Conservation (phyloP, 2,888 invertebrate genomes). For the Apodemia hepburni region DNA sequence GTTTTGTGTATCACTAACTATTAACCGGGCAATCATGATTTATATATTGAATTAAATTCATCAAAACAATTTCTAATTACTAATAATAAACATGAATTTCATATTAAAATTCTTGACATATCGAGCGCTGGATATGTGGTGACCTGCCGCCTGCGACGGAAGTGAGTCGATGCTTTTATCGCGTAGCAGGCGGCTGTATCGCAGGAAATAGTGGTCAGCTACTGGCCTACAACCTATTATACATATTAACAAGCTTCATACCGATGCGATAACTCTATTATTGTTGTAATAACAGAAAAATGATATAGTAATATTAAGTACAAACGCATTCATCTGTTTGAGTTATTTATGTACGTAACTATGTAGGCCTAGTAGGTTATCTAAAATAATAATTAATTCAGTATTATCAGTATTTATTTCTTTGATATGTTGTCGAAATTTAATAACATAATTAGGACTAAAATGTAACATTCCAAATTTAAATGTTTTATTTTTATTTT, state of each 20-base stretch:
- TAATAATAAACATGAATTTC: neutral
- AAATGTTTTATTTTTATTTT: too few relatives aligned
- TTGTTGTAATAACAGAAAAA: constrained; percentile 35
- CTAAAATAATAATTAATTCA: neutral
- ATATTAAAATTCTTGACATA: constrained; percentile 1
- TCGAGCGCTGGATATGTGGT: constrained; percentile 31
- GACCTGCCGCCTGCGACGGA: constrained; percentile 31
- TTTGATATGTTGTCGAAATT: neutral
- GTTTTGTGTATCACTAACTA: too few relatives aligned
- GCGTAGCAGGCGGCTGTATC: constrained; percentile 43
- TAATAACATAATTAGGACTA: neutral
- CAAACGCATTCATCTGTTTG: neutral
- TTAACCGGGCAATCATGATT: too few relatives aligned
- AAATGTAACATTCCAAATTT: too few relatives aligned
- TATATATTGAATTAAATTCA: too few relatives aligned
- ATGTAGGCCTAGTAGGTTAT: neutral
- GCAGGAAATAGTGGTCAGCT: constrained; percentile 59
- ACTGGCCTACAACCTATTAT: constrained; percentile 41
- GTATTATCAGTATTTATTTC: neutral
- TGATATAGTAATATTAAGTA: constrained; percentile 23
- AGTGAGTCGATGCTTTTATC: constrained; percentile 48
- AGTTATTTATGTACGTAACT: neutral
- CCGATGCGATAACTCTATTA: constrained; percentile 38
- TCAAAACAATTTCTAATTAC: too few relatives aligned
- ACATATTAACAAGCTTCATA: constrained; percentile 39